Base-by-base conservation (phyloP, 2,797 vertebrate genomes). In the Delichon dasypus region DNA sequence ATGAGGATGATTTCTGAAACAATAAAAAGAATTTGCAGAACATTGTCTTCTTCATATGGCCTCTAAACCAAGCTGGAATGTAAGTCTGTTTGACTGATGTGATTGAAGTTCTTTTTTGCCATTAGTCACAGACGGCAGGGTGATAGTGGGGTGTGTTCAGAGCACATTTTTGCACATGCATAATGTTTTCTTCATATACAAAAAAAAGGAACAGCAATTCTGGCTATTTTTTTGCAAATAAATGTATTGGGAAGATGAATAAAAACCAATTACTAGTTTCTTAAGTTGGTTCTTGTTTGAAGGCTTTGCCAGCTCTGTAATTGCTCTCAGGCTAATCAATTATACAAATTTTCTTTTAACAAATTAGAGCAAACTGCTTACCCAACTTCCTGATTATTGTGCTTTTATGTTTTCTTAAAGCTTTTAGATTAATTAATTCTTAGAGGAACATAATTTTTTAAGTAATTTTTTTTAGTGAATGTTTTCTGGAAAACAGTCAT, bases 401-500 rank as follows among this genome's bases (percentile, higher is more conserved):
- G 42, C 51, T 89, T 95, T 93, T 83, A 86, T 91, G 64, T 77
- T 81, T 87, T 70, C 14, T 5, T 85, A 89, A 89, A 91, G 50
- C 75, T 92, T 91, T 96, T 89, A 93, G 47, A 71, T 93, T 92
- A 96, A 90, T 88, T 93, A 89, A 80, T 92, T 85, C 38, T 77
- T 84, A 88, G 44, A 91, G 45, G 32, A 94, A 61, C 32, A 38
- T 77, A 90, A 79, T 71, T 95, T 91, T 90, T 51, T 38, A 80
- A 87, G 50, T 66, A 48, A 55, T 55, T 86, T 86, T 78, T 64
- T 78, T 64, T 16, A 61, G 12, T 36, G 50, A 68, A 74, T 88
- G 58, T 67, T 67, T 89, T 89, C 67, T 93, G 67, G 40, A 84
- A 90, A 95, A 83, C 64, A 82, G 36, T 85, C 22, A 67, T 94